Conservation (phyloP, 2,888 invertebrate species). For the Eupithecia exiguata region DNA sequence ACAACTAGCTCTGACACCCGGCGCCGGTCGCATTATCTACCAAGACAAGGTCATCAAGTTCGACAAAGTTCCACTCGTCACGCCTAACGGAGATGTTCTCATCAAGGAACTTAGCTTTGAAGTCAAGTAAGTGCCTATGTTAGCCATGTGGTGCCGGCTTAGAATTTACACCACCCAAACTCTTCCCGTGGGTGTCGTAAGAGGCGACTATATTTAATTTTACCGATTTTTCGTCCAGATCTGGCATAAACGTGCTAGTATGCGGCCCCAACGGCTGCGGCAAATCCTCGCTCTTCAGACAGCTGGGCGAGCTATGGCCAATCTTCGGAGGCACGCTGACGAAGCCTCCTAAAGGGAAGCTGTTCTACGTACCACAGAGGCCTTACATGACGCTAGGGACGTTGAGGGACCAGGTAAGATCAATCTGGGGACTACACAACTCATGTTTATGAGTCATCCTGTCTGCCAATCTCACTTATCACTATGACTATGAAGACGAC, state of each 20-base stretch:
- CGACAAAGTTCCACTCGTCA: conserved; percentile 96
- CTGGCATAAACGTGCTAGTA: conserved; percentile 98
- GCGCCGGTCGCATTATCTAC: conserved; percentile 91
- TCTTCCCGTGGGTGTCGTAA: no score
- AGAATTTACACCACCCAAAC: no score
- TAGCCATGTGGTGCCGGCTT: no score
- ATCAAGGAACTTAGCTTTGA: conserved; percentile 95
- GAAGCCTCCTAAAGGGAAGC: conserved; percentile 97
- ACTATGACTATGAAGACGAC: no score
- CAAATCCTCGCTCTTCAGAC: conserved; percentile 97
- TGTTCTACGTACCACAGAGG: conserved; percentile 98
- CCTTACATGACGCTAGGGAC: conserved; percentile 99
- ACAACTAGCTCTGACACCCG: conserved; percentile 83
- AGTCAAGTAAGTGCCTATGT: conserved; percentile 85
- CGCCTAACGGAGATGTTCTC: conserved; percentile 98
- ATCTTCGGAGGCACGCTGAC: conserved; percentile 96
- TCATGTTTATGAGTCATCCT: no score
- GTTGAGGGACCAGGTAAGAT: conserved; percentile 92
- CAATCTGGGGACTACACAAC: not conserved
- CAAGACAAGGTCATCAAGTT: conserved; percentile 96
- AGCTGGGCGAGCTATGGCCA: conserved; percentile 99
- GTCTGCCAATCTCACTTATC: no score
- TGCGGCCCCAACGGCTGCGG: conserved; percentile 99
- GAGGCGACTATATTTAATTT: no score
- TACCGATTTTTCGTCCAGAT: conserved; percentile 68